phyloP scores from a whole-genome alignment of 2,797 vertebrate genomes.

The Myotis pilosus region DNA sequence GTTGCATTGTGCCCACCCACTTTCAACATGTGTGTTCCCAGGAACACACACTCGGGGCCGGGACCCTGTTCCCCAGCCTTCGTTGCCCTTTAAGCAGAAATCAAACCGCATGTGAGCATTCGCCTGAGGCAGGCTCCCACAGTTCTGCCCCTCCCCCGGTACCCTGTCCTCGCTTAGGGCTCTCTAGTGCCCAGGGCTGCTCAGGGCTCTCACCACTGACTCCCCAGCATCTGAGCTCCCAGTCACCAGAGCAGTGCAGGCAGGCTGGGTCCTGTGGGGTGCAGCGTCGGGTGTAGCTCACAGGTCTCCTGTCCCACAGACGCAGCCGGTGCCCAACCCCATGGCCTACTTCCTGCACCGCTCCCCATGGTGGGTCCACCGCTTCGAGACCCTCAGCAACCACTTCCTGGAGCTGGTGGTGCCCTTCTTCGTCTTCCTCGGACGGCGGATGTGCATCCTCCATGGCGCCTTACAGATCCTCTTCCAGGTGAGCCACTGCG shows the following conservation, averaged over 20 bases:
- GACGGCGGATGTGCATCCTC: constrained; percentile 87
- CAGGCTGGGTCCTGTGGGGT: not conserved
- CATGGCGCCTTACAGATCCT: constrained; percentile 91
- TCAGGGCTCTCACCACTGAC: not conserved
- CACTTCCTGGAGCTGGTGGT: constrained; percentile 93
- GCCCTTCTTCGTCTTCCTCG: constrained; percentile 92
- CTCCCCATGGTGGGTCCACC: constrained; percentile 94
- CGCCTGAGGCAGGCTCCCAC: not conserved
- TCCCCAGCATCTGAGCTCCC: not conserved
- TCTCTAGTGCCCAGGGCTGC: not conserved
- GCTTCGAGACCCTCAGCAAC: constrained; percentile 90
- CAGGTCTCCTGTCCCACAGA: constrained; percentile 82
- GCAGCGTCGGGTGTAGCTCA: not conserved
- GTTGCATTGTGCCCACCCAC: not conserved
- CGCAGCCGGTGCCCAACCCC: constrained; percentile 95
- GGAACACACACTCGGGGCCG: not conserved
- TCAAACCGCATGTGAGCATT: fast-evolving
- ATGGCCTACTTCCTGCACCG: constrained; percentile 94
- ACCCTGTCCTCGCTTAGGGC: fast-evolving
- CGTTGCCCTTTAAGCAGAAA: not conserved
- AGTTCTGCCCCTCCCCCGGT: fast-evolving
- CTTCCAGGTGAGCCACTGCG: constrained; percentile 90
- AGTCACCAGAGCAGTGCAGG: not conserved
- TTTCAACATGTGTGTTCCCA: not conserved
- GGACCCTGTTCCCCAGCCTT: not conserved